Percentiles rank a stretch among this genome's conserved stretches.
phyloP scores from a whole-genome alignment of 2,113 vertebrate genomes.

The Channa argus region DNA sequence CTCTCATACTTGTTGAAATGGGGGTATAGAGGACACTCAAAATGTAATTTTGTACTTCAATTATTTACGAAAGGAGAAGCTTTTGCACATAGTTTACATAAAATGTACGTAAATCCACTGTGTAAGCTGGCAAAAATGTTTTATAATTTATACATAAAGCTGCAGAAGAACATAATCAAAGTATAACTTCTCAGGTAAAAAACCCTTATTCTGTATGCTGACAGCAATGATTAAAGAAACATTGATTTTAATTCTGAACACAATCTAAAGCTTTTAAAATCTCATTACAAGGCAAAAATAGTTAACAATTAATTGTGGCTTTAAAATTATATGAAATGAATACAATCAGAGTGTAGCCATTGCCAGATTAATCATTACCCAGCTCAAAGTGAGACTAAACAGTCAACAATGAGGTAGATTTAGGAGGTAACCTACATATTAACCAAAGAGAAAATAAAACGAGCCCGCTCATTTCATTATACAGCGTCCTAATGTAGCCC shows the following conservation, averaged over 20 bases:
- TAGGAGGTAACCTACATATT: conserved; percentile 26
- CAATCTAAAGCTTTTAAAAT: conserved; percentile 22
- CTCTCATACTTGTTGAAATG: too few species aligned
- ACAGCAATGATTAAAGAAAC: not conserved
- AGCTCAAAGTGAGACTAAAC: not conserved
- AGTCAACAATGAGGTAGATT: conserved; percentile 24
- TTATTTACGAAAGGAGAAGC: not conserved
- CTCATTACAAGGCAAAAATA: not conserved
- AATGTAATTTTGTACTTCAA: too few species aligned
- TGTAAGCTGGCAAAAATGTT: not conserved
- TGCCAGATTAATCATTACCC: conserved; percentile 23
- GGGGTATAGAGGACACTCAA: not conserved
- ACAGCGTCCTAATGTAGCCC: not conserved
- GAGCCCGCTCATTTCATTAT: conserved; percentile 6
- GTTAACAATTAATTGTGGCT: not conserved
- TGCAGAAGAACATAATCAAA: not conserved
- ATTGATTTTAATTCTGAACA: not conserved
- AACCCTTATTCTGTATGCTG: not conserved
- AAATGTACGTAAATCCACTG: not conserved
- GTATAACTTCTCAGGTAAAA: not conserved
- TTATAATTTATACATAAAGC: not conserved
- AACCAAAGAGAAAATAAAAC: not conserved
- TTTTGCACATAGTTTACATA: not conserved
- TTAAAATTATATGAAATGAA: conserved; percentile 8
- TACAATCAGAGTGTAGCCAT: not conserved